phyloP scores from a whole-genome alignment of 2,888 invertebrate genomes.

The Hemithea aestivaria region DNA sequence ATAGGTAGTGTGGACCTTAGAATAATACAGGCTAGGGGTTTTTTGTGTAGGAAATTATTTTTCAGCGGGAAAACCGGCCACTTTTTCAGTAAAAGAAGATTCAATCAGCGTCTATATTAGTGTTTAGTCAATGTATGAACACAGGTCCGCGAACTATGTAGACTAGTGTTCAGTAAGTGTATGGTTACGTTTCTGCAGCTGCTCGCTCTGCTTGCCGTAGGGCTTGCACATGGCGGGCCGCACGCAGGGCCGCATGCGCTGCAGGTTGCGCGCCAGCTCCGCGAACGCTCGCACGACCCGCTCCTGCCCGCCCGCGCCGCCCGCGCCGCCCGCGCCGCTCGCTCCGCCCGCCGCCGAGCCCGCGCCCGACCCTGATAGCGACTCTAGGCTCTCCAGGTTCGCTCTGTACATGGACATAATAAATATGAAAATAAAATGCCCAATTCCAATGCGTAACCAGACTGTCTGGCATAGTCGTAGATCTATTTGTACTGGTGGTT shows the following conservation, averaged over 20 bases:
- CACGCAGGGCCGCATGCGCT: conserved; percentile 92
- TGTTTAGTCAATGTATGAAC: too few species aligned
- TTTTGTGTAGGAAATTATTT: too few species aligned
- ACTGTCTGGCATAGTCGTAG: too few species aligned
- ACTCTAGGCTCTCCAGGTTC: conserved; percentile 85
- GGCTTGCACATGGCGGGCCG: conserved; percentile 94
- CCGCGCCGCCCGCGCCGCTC: conserved; percentile 48
- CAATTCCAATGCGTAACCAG: too few species aligned
- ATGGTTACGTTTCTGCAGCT: conserved; percentile 88
- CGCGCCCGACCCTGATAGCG: conserved; percentile 79
- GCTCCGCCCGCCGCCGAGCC: conserved; percentile 84
- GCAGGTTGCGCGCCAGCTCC: conserved; percentile 92
- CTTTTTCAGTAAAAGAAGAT: too few species aligned
- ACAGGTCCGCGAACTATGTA: too few species aligned
- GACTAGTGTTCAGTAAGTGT: neutral
- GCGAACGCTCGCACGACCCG: conserved; percentile 91
- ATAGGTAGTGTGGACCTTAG: too few species aligned
- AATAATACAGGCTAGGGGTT: too few species aligned
- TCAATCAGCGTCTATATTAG: too few species aligned
- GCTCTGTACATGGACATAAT: conserved; percentile 75
- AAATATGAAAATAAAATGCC: conserved; percentile 3
- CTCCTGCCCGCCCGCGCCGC: conserved; percentile 85
- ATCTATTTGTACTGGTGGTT: too few species aligned
- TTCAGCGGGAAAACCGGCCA: too few species aligned
- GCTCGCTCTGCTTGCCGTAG: conserved; percentile 93